Evolutionary conservation across 1,140 invertebrate species (phyloP), one percentile per base, ranked within the genome.

Genomic region (Scaptomyza graminum): DNA sequence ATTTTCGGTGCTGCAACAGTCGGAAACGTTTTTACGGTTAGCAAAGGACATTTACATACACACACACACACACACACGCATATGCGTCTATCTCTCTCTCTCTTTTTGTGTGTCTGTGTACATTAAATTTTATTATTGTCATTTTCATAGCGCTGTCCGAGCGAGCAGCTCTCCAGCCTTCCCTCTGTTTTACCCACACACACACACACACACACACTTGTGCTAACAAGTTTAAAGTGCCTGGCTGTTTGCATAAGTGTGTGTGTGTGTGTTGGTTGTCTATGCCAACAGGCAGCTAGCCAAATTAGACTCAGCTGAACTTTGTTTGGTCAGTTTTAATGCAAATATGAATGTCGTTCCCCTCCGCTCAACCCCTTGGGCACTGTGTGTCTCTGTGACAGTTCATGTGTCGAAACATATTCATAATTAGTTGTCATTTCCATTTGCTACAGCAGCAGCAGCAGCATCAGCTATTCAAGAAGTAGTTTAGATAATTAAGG

Each of bases 121-220:
- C 83, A 88, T 88, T 88, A 88, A 88, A 88, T 88, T 88, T 88
- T 88, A 89, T 88, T 88, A 88, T 88, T 89, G 84, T 89, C 84
- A 89, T 88, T 88, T 88, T 88, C 84, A 79, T 83, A 67, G 78
- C 66, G 64, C 34, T 55, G 81, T 70, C 76, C 64, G 65, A 66
- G 66, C 34, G 55, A 56, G 7, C 6, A 34, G 28, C 22, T 41
- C 28, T 39, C 41, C 4, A 7, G 54, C 11, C 55, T 11, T 3
- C 37, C 34, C 9, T n/a, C n/a, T n/a, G n/a, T n/a, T n/a, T n/a
- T n/a, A n/a, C n/a, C n/a, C n/a, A n/a, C n/a, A 13, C 25, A 39
- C 22, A 16, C 54, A 8, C 41, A 49, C 7, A 9, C 44, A 4
- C 28, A 31, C 39, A 22, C 63, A 51, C 56, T 59, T 71, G 70